Percentiles rank a stretch among this genome's conserved stretches.
phyloP scores from a whole-genome alignment of 2,888 invertebrate genomes.

The Synanthedon andrenaeformis region DNA sequence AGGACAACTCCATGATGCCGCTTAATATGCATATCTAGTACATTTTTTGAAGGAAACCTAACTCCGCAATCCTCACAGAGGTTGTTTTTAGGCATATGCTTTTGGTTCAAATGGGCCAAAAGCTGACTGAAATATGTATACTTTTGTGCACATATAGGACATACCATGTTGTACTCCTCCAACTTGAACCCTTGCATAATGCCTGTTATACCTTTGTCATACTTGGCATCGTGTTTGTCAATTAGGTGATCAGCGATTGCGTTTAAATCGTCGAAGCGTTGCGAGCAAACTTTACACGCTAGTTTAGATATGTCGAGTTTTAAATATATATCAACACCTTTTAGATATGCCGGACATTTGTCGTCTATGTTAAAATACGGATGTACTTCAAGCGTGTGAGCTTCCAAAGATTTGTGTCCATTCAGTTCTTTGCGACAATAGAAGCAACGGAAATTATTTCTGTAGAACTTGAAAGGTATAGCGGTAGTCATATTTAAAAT shows the following conservation, averaged over 20 bases:
- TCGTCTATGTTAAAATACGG: constrained; percentile 14
- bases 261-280: constrained; percentile 12
- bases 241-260: constrained; percentile 18
- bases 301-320: constrained; percentile 21
- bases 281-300: constrained; percentile 21
- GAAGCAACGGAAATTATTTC: constrained; percentile 26
- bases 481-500: constrained; percentile 23
- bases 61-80: constrained; percentile 22
- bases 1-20: constrained; percentile 13
- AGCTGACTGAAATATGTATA: constrained; percentile 22
- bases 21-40: constrained; percentile 18
- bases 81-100: constrained; percentile 18
- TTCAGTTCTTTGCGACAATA: constrained; percentile 22
- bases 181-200: constrained; percentile 19
- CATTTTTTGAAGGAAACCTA: constrained; percentile 16
- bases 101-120: constrained; percentile 21
- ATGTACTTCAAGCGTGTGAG: constrained; percentile 16
- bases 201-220: constrained; percentile 14
- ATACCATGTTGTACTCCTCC: constrained; percentile 17
- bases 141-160: constrained; percentile 15
- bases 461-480: constrained; percentile 28
- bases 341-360: constrained; percentile 16
- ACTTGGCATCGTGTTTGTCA: constrained; percentile 15
- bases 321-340: constrained; percentile 15
- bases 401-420: constrained; percentile 16